Evolutionary conservation across 2,113 vertebrate genomes (phyloP).

Genomic region (Cepphus grylle): DNA sequence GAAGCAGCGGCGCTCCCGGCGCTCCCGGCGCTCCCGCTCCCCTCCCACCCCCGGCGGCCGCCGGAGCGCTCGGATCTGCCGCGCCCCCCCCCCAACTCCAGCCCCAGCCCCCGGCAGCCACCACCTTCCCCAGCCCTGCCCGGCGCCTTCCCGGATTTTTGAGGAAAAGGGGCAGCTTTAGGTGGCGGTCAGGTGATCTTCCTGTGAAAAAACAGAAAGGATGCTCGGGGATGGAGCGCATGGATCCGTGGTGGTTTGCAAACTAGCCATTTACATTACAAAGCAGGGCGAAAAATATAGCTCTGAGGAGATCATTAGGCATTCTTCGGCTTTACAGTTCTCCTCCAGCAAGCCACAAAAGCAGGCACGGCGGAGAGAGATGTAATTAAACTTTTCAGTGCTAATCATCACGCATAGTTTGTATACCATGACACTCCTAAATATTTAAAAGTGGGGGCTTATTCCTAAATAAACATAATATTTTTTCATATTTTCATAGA

Average conservation of each 20-base stretch:
- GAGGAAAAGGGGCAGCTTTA: neutral
- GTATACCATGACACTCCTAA: neutral
- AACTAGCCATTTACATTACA: conserved; percentile 69
- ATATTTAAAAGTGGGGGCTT: neutral
- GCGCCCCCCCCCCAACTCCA: conserved; percentile 66
- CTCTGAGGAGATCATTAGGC: conserved; percentile 34
- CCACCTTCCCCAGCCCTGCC: conserved; percentile 41
- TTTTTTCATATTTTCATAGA: neutral
- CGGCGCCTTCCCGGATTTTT: conserved; percentile 36
- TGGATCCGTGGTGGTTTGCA: conserved; percentile 10
- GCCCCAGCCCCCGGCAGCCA: conserved; percentile 51
- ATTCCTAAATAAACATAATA: neutral
- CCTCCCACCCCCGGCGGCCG: conserved; percentile 63
- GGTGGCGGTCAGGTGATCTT: conserved; percentile 73
- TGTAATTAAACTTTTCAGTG: conserved; percentile 72
- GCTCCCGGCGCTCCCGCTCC: conserved; percentile 33
- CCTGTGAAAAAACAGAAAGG: neutral
- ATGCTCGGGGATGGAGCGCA: conserved; percentile 39
- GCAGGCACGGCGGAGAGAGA: conserved; percentile 5
- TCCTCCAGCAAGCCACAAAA: conserved; percentile 24
- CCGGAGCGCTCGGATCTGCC: neutral
- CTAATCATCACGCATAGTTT: neutral
- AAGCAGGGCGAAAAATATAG: conserved; percentile 46
- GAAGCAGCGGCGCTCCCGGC: conserved; percentile 70
- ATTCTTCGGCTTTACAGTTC: conserved; percentile 43